Evolutionary conservation across 2,797 vertebrate species (phyloP), one percentile per base, ranked within the genome.

Genomic region (Coracias cyanogaster): DNA sequence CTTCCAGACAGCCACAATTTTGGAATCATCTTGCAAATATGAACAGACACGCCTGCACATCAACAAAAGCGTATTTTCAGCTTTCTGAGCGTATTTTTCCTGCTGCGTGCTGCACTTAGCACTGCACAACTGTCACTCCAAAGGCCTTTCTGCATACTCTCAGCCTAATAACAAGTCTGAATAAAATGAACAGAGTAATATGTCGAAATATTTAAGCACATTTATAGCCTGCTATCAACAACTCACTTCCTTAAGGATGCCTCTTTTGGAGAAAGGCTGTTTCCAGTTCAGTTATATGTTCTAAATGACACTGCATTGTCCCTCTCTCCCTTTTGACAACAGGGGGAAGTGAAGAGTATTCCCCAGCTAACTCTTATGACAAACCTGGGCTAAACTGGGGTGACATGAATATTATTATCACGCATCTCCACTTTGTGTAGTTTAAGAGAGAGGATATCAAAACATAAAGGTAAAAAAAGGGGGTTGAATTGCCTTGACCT

Each of bases 1-100:
- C 18, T 89, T 82, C 31, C 55, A 58, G 49, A 52, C 1, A 9
- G 10, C 21, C 12, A 65, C 18, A 77, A 35, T 24, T 82, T 62
- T 31, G 18, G 26, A 74, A 81, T n/a, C 16, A 19, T 67, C 35
- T 58, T 86, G 28, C 9, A 84, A n/a, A 26, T 55, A 64, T 1
- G 1, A 22, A 55, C 5, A 58, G 33, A 51, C 15, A 22, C 21
- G 60, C 10, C 10, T 26, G 66, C 43, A 58, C 17, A 76, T 35
- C 29, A 90, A 39, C 8, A 46, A 60, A 57, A 80, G 7, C 0
- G 0, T 37, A 25, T 45, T 77, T 89, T 62, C 71, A 82, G 51
- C 24, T 66, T 79, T 69, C 49, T 1, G 1, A 48, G 46, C 0
- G 0, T 7, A 39, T 7, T 31, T 48, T 71, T n/a, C 28, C n/a